A percentile compares a stretch with the other conserved stretches of the same genome.
These are phyloP conservation scores for Chloebia gouldiae DNA, from an alignment of 2,113 vertebrate genomes.

Conservation along the genomic window DNA sequence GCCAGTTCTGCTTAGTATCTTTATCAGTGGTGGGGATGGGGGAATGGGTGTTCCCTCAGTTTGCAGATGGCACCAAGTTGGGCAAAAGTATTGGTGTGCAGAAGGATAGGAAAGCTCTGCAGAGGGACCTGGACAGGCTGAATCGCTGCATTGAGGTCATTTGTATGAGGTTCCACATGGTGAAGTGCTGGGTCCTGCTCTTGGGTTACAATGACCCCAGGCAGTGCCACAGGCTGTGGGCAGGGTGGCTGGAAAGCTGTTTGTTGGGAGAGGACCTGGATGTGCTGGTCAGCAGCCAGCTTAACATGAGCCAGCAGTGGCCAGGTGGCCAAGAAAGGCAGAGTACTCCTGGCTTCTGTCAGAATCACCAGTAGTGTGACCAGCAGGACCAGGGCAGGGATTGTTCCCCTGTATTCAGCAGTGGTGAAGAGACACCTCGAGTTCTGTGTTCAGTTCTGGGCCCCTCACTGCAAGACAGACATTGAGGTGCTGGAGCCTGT, in stretches of 20 bases:
- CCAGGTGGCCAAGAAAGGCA: not conserved
- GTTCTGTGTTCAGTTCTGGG: not conserved
- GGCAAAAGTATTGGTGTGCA: not conserved
- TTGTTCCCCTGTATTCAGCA: rapidly evolving
- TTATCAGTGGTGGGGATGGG: rapidly evolving
- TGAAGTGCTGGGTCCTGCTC: rapidly evolving
- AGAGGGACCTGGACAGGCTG: not conserved
- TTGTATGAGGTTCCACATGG: not conserved
- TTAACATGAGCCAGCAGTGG: not conserved
- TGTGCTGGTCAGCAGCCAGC: not conserved
- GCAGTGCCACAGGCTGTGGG: rapidly evolving
- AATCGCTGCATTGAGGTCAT: not conserved
- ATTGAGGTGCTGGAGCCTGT: not conserved
- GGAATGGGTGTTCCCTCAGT: not conserved
- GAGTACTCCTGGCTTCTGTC: not conserved
- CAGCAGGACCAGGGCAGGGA: not conserved
- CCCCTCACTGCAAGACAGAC: too few species aligned
- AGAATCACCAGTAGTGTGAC: not conserved
- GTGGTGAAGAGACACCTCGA: rapidly evolving
- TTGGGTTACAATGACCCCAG: not conserved
- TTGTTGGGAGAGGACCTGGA: not conserved
- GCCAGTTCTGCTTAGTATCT: not conserved
- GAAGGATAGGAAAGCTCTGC: not conserved
- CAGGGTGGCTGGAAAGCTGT: not conserved
- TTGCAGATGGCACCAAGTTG: not conserved